These are phyloP conservation scores for Protosalanx chinensis DNA, from an alignment of 2,797 vertebrate genomes.

Conservation along the genomic window DNA sequence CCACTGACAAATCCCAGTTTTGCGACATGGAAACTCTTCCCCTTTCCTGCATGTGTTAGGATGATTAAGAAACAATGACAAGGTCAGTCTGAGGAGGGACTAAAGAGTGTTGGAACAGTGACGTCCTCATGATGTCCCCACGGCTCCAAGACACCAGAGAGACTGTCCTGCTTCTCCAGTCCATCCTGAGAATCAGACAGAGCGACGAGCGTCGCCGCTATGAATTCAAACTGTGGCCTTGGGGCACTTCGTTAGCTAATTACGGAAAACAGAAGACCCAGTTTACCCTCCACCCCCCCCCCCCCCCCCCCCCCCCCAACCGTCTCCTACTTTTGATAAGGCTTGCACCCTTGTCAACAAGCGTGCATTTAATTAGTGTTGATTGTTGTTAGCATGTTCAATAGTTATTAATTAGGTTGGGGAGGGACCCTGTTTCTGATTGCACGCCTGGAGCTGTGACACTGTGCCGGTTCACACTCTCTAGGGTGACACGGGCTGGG, in stretches of 20 bases:
- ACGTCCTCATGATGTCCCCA: not conserved
- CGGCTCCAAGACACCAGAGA: conserved; percentile 25
- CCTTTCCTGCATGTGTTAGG: no score
- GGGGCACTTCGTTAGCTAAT: conserved; percentile 81
- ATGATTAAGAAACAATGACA: no score
- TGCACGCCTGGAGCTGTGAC: conserved; percentile 74
- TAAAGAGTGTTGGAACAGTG: not conserved
- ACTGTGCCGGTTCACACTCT: conserved; percentile 70
- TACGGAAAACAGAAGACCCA: conserved; percentile 78
- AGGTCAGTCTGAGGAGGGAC: no score
- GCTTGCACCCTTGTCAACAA: conserved; percentile 83
- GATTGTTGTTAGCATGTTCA: conserved; percentile 88
- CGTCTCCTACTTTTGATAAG: conserved; percentile 72
- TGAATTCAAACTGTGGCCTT: conserved; percentile 71
- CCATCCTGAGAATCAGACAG: conserved; percentile 44
- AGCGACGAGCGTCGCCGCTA: conserved; percentile 47
- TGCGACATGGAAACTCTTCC: no score
- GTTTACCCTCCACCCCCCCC: conserved; percentile 36
- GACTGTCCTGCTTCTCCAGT: conserved; percentile 43
- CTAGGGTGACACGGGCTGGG: conserved; percentile 59
- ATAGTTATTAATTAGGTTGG: conserved; percentile 86
- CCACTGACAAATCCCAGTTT: no score
- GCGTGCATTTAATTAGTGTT: conserved; percentile 91
- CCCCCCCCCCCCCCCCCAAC: conserved; percentile 21
- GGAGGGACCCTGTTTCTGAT: conserved; percentile 75